phyloP scores from a whole-genome alignment of 2,888 invertebrate genomes.

The Chaitophorus viminalis region DNA sequence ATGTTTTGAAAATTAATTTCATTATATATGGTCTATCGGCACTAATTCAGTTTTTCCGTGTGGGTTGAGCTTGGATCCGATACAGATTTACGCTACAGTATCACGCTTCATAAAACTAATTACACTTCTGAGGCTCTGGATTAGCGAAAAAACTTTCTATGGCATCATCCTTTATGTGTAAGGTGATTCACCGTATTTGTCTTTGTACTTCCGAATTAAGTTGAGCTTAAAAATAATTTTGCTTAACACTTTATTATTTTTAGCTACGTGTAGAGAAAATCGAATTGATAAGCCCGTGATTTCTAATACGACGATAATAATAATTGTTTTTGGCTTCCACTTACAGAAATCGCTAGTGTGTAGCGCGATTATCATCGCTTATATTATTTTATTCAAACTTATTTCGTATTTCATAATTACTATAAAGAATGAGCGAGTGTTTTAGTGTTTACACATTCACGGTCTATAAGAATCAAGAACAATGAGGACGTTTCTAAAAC shows the following conservation, averaged over 20 bases:
- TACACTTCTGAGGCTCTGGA: background rate
- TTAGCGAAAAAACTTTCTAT: background rate
- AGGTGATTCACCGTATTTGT: background rate
- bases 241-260: background rate
- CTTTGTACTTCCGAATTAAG: background rate
- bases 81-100: background rate
- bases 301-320: background rate
- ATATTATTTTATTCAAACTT: too few relatives aligned
- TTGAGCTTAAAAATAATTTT: background rate
- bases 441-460: too few relatives aligned
- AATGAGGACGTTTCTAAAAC: too few relatives aligned
- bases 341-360: too few relatives aligned
- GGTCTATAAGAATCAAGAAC: too few relatives aligned
- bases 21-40: background rate
- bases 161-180: background rate
- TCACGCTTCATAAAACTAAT: background rate
- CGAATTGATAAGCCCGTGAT: background rate
- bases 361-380: too few relatives aligned
- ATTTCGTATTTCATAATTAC: too few relatives aligned
- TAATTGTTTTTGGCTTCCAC: too few relatives aligned
- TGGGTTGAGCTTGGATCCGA: background rate
- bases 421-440: too few relatives aligned
- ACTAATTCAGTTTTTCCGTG: background rate
- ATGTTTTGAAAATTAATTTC: conserved; percentile 3
- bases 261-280: background rate